These are phyloP conservation scores for Larimichthys crocea DNA, from an alignment of 2,113 vertebrate genomes.

Conservation along the genomic window DNA sequence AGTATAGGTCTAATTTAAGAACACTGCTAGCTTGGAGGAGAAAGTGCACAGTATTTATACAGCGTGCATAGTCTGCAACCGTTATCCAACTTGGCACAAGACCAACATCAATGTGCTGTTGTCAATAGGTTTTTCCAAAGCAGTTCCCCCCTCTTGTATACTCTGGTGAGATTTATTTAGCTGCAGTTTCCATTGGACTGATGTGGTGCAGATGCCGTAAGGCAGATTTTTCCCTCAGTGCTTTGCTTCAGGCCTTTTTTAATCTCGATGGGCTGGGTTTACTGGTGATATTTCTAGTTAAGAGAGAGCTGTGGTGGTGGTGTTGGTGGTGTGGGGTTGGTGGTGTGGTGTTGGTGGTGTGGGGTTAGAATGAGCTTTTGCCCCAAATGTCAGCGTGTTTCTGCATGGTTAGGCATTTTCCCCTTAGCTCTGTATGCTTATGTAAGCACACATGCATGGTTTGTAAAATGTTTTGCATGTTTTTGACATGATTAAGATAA, in stretches of 20 bases:
- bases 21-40: not conserved
- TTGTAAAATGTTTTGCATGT: not conserved
- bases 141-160: not conserved
- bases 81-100: slow-evolving; percentile 1
- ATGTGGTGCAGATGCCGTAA: slow-evolving; percentile 20
- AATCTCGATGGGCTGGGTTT: slow-evolving; percentile 31
- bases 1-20: not conserved
- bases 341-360: slow-evolving; percentile 18
- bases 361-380: slow-evolving; percentile 39
- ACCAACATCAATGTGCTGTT: slow-evolving; percentile 2
- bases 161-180: slow-evolving; percentile 32
- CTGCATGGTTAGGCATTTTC: slow-evolving; percentile 23
- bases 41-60: not conserved
- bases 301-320: slow-evolving; percentile 30
- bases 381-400: slow-evolving; percentile 44
- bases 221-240: slow-evolving; percentile 17
- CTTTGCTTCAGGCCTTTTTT: slow-evolving; percentile 31
- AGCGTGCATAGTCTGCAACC: not conserved
- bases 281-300: slow-evolving; percentile 54
- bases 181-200: slow-evolving; percentile 48
- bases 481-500: not conserved
- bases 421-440: not conserved
- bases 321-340: not conserved
- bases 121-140: slow-evolving; percentile 63
- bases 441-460: slow-evolving; percentile 10